These are phyloP conservation scores for Hemitrygon akajei DNA, from an alignment of 2,797 vertebrate species.

Conservation along the genomic window DNA sequence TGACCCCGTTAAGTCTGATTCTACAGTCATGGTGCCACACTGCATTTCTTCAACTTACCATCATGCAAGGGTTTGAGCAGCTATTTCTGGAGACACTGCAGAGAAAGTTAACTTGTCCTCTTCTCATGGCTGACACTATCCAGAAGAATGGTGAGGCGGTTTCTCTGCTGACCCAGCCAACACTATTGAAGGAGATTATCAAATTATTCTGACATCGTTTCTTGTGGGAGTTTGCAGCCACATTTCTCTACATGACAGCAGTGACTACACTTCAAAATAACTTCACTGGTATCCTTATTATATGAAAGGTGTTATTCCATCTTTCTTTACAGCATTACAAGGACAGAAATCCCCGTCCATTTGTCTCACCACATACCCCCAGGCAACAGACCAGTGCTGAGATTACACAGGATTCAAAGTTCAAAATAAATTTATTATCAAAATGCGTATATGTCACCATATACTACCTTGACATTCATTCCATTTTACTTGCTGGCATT, in stretches of 20 bases:
- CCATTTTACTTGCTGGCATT: too few relatives aligned
- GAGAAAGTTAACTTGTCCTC: neutral
- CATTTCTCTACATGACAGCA: neutral
- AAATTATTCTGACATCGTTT: neutral
- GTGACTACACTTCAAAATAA: neutral
- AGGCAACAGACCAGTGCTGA: neutral
- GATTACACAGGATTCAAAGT: too few relatives aligned
- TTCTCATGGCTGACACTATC: neutral
- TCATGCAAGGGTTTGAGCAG: neutral
- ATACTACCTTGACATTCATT: too few relatives aligned
- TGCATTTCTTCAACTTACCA: neutral
- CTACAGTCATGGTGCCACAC: neutral
- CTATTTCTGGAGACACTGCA: neutral
- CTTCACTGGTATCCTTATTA: neutral
- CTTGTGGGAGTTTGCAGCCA: neutral
- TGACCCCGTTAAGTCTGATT: too few relatives aligned
- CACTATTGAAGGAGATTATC: neutral
- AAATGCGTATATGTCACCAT: too few relatives aligned
- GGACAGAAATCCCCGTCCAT: neutral
- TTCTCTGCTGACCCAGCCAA: neutral
- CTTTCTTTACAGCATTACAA: neutral
- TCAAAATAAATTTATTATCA: too few relatives aligned
- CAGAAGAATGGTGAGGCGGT: neutral
- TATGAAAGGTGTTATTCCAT: neutral
- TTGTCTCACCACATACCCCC: neutral